Conservation (phyloP, 2,797 vertebrate species). For the Momotus momota region DNA sequence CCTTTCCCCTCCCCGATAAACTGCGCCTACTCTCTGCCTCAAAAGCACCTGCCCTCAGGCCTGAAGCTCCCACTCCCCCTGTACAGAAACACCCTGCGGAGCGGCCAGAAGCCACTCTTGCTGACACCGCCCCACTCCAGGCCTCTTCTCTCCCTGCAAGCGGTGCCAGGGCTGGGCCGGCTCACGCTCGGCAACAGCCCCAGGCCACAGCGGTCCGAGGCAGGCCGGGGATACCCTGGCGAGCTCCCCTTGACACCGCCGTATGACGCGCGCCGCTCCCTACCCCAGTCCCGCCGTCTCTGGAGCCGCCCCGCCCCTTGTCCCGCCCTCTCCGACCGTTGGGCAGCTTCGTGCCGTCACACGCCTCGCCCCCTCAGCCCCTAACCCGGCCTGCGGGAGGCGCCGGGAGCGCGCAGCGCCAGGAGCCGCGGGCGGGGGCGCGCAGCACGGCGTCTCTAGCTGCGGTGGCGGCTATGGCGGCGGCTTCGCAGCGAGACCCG, state of each 20-base stretch:
- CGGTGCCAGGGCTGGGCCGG: too few species aligned
- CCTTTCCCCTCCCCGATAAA: background rate
- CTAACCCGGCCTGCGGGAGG: background rate
- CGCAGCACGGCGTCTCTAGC: background rate
- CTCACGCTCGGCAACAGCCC: too few species aligned
- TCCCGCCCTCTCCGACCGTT: background rate
- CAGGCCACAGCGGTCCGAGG: too few species aligned
- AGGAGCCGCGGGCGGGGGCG: background rate
- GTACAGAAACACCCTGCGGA: accelerated
- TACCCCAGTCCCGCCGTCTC: too few species aligned
- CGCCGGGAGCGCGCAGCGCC: background rate
- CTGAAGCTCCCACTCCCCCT: accelerated
- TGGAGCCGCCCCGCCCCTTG: background rate
- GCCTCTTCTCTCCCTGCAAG: background rate
- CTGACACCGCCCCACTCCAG: accelerated
- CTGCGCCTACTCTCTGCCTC: background rate
- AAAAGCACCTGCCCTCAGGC: background rate
- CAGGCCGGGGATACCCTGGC: background rate
- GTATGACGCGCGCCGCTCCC: too few species aligned
- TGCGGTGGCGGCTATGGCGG: conserved; percentile 78
- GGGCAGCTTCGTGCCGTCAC: background rate
- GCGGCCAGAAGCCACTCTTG: accelerated
- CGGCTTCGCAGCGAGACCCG: conserved; percentile 87
- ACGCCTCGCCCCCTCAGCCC: background rate
- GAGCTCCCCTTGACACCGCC: too few species aligned